Conservation (phyloP, 2,888 invertebrate genomes). For the Hirtodrosophila duncani region DNA sequence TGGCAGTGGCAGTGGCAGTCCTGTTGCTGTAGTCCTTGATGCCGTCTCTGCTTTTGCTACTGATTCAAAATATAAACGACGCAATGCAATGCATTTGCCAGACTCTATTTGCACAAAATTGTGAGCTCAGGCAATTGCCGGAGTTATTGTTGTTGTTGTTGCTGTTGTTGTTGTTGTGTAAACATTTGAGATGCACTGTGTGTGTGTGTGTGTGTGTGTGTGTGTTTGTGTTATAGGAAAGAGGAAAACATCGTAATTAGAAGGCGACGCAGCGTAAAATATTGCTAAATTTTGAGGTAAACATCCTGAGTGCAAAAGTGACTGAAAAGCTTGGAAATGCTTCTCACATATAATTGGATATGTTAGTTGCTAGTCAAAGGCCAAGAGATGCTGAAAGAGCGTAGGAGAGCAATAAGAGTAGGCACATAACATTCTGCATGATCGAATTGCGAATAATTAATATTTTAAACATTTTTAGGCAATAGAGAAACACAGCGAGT, state of each 20-base stretch:
- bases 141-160: conserved; percentile 5
- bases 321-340: neutral
- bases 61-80: conserved; percentile 27
- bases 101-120: conserved; percentile 46
- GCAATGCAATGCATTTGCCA: conserved; percentile 28
- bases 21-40: too few relatives aligned
- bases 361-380: too few relatives aligned
- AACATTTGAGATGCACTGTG: conserved; percentile 28
- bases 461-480: conserved; percentile 4
- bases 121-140: conserved; percentile 26
- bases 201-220: neutral
- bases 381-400: too few relatives aligned
- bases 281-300: conserved; percentile 36
- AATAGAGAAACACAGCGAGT: too few relatives aligned
- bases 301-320: conserved; percentile 17
- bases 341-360: too few relatives aligned
- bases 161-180: conserved; percentile 29
- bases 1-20: too few relatives aligned
- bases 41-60: neutral
- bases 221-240: neutral
- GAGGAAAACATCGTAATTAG: conserved; percentile 43
- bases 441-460: neutral
- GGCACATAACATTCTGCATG: too few relatives aligned
- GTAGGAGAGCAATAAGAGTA: too few relatives aligned
- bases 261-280: conserved; percentile 43